Evolutionary conservation across 2,888 invertebrate species (phyloP).

Genomic region (Agonopterix alstromeriana): DNA sequence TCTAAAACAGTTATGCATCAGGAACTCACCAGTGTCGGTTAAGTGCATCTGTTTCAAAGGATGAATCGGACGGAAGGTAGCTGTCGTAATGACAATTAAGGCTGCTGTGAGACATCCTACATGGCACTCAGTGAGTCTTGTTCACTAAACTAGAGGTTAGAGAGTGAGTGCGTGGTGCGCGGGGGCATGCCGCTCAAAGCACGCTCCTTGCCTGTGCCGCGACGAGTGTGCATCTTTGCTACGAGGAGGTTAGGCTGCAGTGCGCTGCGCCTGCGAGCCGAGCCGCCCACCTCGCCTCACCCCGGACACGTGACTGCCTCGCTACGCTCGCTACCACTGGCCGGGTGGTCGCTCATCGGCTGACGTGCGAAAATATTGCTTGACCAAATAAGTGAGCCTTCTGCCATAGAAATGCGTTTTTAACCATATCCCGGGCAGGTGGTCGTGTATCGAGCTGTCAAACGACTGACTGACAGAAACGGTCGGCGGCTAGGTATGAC

Average conservation of each 20-base stretch:
- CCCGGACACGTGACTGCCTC: slow-evolving; percentile 75
- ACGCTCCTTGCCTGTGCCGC: slow-evolving; percentile 69
- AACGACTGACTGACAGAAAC: slow-evolving; percentile 38
- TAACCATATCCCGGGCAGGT: slow-evolving; percentile 41
- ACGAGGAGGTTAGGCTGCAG: slow-evolving; percentile 66
- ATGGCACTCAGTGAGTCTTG: slow-evolving; percentile 62
- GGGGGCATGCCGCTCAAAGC: slow-evolving; percentile 64
- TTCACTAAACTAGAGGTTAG: slow-evolving; percentile 50
- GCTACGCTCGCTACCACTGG: slow-evolving; percentile 57
- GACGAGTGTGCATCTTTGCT: slow-evolving; percentile 67
- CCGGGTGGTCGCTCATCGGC: slow-evolving; percentile 69
- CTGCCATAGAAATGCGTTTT: slow-evolving; percentile 54
- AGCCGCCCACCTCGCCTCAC: slow-evolving; percentile 72
- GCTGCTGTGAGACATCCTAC: slow-evolving; percentile 76
- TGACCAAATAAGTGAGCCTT: slow-evolving; percentile 46
- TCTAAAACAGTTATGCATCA: not conserved
- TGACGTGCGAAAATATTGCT: slow-evolving; percentile 53
- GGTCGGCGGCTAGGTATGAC: slow-evolving; percentile 24
- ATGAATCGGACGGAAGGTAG: slow-evolving; percentile 69
- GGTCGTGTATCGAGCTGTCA: slow-evolving; percentile 29
- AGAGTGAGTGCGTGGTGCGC: slow-evolving; percentile 45
- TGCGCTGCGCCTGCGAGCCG: slow-evolving; percentile 57
- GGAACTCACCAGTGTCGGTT: slow-evolving; percentile 68
- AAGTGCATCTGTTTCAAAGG: slow-evolving; percentile 70
- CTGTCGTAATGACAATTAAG: slow-evolving; percentile 70